Evolutionary conservation across 1,140 invertebrate genomes (phyloP).

Genomic region (Coptotermes formosanus): DNA sequence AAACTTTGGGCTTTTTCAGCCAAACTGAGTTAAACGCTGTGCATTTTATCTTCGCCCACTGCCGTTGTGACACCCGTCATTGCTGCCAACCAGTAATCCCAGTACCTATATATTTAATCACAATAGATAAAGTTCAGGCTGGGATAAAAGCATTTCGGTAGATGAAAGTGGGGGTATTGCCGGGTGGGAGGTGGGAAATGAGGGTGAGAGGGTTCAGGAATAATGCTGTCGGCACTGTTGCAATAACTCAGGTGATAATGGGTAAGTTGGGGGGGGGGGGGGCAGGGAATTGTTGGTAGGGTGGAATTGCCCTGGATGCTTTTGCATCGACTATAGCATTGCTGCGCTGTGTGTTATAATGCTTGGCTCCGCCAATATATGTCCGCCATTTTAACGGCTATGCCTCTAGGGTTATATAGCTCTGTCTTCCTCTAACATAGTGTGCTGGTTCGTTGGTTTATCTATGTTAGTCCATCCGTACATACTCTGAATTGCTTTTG

Average conservation of each 20-base stretch:
- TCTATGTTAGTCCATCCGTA: not conserved
- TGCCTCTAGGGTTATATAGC: not conserved
- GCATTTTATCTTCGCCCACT: not conserved
- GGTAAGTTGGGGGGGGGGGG: not conserved
- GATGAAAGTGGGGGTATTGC: not conserved
- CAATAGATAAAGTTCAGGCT: conserved; percentile 24
- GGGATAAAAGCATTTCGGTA: conserved; percentile 18
- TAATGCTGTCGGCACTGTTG: conserved; percentile 14
- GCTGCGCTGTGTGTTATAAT: not conserved
- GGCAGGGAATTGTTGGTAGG: not conserved
- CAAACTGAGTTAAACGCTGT: not conserved
- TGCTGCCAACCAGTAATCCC: not conserved
- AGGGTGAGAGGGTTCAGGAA: conserved; percentile 1
- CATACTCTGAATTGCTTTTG: conserved; percentile 3
- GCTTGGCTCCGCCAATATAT: not conserved
- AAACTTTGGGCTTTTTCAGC: not conserved
- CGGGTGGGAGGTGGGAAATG: not conserved
- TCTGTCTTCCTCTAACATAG: not conserved
- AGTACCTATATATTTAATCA: conserved; percentile 10
- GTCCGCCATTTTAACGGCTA: not conserved
- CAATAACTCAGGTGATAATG: conserved; percentile 30
- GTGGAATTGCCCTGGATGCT: not conserved
- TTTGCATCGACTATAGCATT: conserved; percentile 6
- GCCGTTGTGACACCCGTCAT: not conserved
- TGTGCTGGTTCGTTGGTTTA: conserved; percentile 9